Conservation (phyloP, 2,113 vertebrate genomes). For the Puma concolor region DNA sequence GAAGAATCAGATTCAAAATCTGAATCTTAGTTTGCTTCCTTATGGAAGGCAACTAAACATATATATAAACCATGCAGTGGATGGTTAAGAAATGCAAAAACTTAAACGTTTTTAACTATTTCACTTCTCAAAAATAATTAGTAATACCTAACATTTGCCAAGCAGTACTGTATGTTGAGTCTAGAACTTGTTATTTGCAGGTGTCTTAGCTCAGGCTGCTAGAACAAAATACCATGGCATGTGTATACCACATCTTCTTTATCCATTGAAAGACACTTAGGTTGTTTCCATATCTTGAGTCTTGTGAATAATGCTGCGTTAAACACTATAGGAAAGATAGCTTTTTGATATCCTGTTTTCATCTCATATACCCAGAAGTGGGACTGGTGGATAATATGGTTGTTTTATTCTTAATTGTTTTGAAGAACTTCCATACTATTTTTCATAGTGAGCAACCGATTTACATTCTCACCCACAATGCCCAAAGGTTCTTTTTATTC, state of each 20-base stretch:
- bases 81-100: background rate
- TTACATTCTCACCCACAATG: background rate
- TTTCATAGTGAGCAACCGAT: background rate
- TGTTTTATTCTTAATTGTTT: background rate
- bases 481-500: background rate
- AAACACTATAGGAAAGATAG: background rate
- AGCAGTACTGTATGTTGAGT: background rate
- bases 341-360: background rate
- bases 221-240: background rate
- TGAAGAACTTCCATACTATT: background rate
- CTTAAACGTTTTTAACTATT: background rate
- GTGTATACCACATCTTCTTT: background rate
- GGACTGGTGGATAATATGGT: background rate
- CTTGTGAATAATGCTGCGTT: background rate
- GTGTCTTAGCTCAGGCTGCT: background rate
- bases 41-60: no score
- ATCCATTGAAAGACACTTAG: background rate
- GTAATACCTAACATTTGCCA: background rate
- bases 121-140: constrained; percentile 8
- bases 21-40: no score
- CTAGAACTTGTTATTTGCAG: background rate
- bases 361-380: background rate
- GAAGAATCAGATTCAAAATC: constrained; percentile 20
- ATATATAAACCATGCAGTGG: no score
- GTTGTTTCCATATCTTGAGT: background rate